These are phyloP conservation scores for Tipula unca DNA, from an alignment of 2,888 invertebrate genomes.

Conservation along the genomic window DNA sequence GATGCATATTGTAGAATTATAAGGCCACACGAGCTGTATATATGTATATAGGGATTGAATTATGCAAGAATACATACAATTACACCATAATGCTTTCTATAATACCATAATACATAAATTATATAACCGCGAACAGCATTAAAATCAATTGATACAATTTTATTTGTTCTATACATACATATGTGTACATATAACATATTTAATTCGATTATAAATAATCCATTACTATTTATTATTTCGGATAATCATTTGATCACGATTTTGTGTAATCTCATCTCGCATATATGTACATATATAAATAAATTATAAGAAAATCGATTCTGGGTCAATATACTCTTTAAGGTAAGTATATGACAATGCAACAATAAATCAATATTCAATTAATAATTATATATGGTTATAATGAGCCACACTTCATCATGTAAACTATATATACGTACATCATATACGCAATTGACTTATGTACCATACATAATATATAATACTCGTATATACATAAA, in stretches of 20 bases:
- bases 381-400: neutral
- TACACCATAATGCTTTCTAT: neutral
- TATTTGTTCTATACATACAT: neutral
- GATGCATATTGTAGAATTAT: neutral
- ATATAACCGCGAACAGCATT: neutral
- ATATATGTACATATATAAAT: neutral
- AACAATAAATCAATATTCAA: neutral
- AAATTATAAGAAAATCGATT: neutral
- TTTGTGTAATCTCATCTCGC: neutral
- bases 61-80: neutral
- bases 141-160: neutral
- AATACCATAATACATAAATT: neutral
- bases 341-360: neutral
- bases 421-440: neutral
- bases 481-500: neutral
- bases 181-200: too few relatives aligned
- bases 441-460: neutral
- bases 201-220: neutral
- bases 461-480: too few relatives aligned
- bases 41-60: neutral
- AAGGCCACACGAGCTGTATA: neutral
- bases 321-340: neutral
- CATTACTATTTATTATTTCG: neutral
- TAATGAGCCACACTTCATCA: neutral
- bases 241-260: neutral